Evolutionary conservation across 2,888 invertebrate species (phyloP), one percentile per base, ranked within the genome.

Genomic region (Drosophila mulleri): DNA sequence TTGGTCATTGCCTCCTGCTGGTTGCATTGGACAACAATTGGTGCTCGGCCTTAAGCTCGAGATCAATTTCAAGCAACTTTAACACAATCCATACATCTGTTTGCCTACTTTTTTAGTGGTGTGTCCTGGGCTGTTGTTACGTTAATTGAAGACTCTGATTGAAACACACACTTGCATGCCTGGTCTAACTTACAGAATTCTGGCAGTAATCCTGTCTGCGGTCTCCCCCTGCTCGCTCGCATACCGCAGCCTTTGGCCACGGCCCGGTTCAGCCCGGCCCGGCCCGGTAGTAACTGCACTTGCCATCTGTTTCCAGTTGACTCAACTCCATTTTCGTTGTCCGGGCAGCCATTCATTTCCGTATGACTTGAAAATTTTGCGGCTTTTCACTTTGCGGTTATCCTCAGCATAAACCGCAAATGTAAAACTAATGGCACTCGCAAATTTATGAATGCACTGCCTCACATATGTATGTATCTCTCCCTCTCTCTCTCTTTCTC

Each of bases 351-450:
- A 80, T 86, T 84, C 90, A 90, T 91, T 91, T 91, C 86, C 90
- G 82, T 86, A 89, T 86, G 85, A 82, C 86, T 88, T 89, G 82
- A 82, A 84, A 75, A 88, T 83, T 82, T 84, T 90, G 91, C 83
- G 86, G 88, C 80, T 84, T 91, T 90, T 89, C 86, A 88, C 89
- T 86, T 84, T 90, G 90, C 87, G 90, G 90, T 83, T 86, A 78
- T 82, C 88, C 91, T 78, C 83, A 85, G 84, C 80, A 84, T 82
- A 83, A 79, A 81, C 92, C 91, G 89, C 92, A 92, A 92, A 92
- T 91, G 83, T 83, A 92, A 91, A 90, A 90, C 92, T 91, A 92
- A 92, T 92, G 91, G 90, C 88, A 91, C 78, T 84, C 74, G 59
- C 82, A 81, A 91, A 91, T 90, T 88, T 89, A 85, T 90, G 78